Evolutionary conservation across 1,140 invertebrate genomes (phyloP).

Genomic region (Drosophila orena): DNA sequence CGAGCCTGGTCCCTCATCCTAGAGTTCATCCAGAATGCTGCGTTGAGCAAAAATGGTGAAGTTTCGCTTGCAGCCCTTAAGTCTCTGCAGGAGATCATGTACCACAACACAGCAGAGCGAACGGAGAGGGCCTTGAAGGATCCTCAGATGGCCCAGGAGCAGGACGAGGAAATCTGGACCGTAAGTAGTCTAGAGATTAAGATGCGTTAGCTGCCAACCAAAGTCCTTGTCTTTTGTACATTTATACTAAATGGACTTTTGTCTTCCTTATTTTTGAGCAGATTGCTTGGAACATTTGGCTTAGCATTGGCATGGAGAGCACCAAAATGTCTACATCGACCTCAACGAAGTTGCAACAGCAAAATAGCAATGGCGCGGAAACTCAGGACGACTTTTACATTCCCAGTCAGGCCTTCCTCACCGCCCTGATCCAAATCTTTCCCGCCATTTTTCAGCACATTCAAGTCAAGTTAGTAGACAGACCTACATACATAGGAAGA

Average conservation of each 20-base stretch:
- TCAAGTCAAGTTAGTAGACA: conserved; percentile 87
- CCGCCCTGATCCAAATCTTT: conserved; percentile 97
- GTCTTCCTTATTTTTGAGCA: conserved; percentile 11
- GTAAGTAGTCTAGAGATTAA: conserved; percentile 72
- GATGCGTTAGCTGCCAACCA: background rate
- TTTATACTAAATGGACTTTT: background rate
- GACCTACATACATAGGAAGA: conserved; percentile 65
- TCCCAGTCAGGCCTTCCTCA: conserved; percentile 96
- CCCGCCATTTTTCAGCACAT: conserved; percentile 96
- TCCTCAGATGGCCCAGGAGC: conserved; percentile 65
- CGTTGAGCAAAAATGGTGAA: conserved; percentile 96
- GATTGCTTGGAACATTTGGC: conserved; percentile 93
- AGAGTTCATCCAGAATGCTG: conserved; percentile 97
- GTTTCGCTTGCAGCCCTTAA: conserved; percentile 97
- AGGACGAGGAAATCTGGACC: conserved; percentile 90
- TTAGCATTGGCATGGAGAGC: conserved; percentile 92
- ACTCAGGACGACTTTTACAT: conserved; percentile 89
- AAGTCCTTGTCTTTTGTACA: background rate
- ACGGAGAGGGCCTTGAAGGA: conserved; percentile 73
- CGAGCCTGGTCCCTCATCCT: conserved; percentile 96
- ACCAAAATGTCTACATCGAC: conserved; percentile 87
- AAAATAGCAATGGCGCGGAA: conserved; percentile 36
- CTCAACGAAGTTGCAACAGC: conserved; percentile 79
- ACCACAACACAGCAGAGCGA: conserved; percentile 79
- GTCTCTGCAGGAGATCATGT: conserved; percentile 97